Percentiles rank a stretch among this genome's conserved stretches.
phyloP scores from a whole-genome alignment of 2,113 vertebrate genomes.

The Eidolon helvum region DNA sequence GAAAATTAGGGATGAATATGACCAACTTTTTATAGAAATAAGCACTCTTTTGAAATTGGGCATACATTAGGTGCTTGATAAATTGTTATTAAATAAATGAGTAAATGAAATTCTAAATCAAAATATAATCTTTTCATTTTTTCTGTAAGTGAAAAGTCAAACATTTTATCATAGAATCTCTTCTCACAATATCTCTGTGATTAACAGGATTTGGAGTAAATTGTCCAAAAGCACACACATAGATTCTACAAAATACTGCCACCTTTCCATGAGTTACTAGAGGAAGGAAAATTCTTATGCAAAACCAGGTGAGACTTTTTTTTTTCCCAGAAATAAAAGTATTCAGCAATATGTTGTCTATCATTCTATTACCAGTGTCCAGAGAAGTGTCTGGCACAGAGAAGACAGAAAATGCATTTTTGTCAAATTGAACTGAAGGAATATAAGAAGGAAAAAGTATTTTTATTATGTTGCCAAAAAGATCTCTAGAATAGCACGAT shows the following conservation, averaged over 20 bases:
- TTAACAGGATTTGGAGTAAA: not conserved
- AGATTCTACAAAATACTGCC: not conserved
- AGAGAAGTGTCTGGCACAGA: not conserved
- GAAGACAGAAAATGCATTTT: not conserved
- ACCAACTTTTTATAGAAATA: not conserved
- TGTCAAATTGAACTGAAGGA: not conserved
- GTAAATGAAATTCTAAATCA: not conserved
- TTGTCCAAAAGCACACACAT: not conserved
- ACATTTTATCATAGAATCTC: not conserved
- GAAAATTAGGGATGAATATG: not conserved
- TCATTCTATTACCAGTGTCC: not conserved
- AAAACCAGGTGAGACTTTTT: not conserved
- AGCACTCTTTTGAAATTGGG: not conserved
- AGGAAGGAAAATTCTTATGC: not conserved
- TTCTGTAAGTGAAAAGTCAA: not conserved
- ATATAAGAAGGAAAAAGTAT: not conserved
- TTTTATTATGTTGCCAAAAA: not conserved
- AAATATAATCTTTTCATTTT: not conserved
- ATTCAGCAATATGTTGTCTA: not conserved
- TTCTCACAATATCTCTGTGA: not conserved
- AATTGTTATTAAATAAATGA: not conserved
- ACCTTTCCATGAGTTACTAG: not conserved
- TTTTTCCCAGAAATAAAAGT: not conserved
- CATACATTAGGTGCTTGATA: not conserved
- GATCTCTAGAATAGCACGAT: not conserved